Base-by-base conservation (phyloP, 2,888 invertebrate genomes). In the Hermaeophaga mercurialis region DNA sequence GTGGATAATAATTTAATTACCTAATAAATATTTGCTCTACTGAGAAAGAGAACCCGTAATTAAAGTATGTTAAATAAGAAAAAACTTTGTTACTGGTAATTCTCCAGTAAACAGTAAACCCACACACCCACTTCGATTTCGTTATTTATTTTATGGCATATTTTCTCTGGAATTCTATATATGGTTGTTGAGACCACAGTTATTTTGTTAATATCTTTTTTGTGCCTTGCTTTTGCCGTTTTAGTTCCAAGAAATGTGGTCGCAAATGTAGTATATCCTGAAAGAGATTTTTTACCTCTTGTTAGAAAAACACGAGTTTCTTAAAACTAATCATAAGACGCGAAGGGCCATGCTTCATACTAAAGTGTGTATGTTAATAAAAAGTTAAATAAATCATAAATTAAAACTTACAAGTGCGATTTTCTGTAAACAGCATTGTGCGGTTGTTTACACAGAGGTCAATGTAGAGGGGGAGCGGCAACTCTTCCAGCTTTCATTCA, bases 401-500 rank as follows among this genome's bases (percentile, higher is more conserved):
- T 24, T 43, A 38, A 48, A 61, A 73, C 73, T 72, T 72, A 74
- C 73, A 70, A 67, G 67, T 71, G 68, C 64, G 66, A 67, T 70
- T 70, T 70, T 68, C 69, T 68, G 66, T 63, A 66, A 68, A 66
- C 65, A 64, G 65, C 69, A 70, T 69, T 66, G 67, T 70, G 65
- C 63, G 48, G 54, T 59, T 56, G 56, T 56, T 58, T 54, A 60
- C 56, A 61, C 64, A 56, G 61, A 65, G 67, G 65, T 65, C 65
- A 66, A 57, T 56, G 60, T 60, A 64, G 65, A 58, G 66, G 63
- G 66, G 70, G 70, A 67, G 24, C 43, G 43, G 43, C 14, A 43
- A 43, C 24, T 43, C 43, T 43, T 43, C 43, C 70, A 69, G 72
- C 73, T 73, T 73, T 73, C 72, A 73, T 71, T 73, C 71, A 70